A percentile compares a stretch with the other conserved stretches of the same genome.
These are phyloP conservation scores for Acronicta aceris DNA, from an alignment of 2,888 invertebrate species.

Conservation along the genomic window DNA sequence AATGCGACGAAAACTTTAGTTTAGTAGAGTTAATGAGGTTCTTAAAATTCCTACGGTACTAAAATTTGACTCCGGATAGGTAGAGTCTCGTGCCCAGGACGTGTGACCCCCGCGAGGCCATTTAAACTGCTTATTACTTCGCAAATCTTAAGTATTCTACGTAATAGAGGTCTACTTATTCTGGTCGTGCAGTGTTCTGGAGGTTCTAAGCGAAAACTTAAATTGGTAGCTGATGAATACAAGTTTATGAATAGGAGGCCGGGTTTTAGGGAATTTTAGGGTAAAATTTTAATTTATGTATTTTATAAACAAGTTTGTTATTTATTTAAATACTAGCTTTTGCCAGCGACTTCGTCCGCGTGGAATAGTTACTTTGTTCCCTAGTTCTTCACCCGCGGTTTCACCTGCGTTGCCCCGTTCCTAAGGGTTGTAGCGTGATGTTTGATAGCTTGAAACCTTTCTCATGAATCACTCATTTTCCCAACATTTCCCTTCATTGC, in stretches of 20 bases:
- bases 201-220: slow-evolving; percentile 57
- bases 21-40: slow-evolving; percentile 72
- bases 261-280: slow-evolving; percentile 17
- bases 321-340: too few relatives aligned
- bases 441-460: too few relatives aligned
- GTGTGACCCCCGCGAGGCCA: slow-evolving; percentile 32
- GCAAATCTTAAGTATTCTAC: slow-evolving; percentile 24
- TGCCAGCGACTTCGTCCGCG: too few relatives aligned
- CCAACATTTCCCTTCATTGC: too few relatives aligned
- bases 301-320: not conserved
- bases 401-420: too few relatives aligned
- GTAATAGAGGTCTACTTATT: slow-evolving; percentile 37
- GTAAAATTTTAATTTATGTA: not conserved
- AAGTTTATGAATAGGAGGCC: slow-evolving; percentile 33
- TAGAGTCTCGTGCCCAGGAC: slow-evolving; percentile 35
- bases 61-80: slow-evolving; percentile 59
- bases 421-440: too few relatives aligned
- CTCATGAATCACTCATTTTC: too few relatives aligned
- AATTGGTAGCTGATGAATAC: slow-evolving; percentile 56
- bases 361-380: too few relatives aligned
- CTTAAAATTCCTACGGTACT: slow-evolving; percentile 62
- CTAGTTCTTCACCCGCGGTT: too few relatives aligned
- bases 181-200: slow-evolving; percentile 39
- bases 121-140: slow-evolving; percentile 38
- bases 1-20: slow-evolving; percentile 62